Base-by-base conservation (phyloP, 2,113 vertebrate species). In the Ranitomeya variabilis region DNA sequence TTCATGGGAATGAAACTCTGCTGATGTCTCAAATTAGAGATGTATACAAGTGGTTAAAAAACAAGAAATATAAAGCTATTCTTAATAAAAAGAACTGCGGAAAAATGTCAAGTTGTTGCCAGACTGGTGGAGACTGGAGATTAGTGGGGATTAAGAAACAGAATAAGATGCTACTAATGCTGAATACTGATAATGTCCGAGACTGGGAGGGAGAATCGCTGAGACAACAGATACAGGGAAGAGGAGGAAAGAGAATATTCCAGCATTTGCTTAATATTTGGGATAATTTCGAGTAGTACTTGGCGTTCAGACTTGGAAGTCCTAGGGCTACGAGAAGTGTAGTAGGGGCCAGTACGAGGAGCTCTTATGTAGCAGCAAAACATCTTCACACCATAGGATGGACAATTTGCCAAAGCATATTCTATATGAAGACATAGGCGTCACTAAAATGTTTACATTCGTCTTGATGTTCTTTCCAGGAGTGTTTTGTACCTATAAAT, bases 61-160 rank as follows among this genome's bases (percentile, higher is more conserved):
- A 6, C 2, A 45, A 0, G 16, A 71, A 23, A 26, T 37, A 62
- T 52, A n/a, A 62, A 45, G 57, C 73, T 78, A 62, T 62, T 59
- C 57, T 86, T 18, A 78, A 64, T 64, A 66, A 79, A 79, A n/a
- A 21, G 26, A 79, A 15, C 7, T 9, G 37, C 31, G 18, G 59
- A 51, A 60, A 60, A 86, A 77, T 77, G 71, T 86, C 59, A 87
- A 67, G 9, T 67, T 87, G 60, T 80, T 80, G 60, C 74, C 73
- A 78, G 57, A 66, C 73, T 86, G 55, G 57, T 86, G 85, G 74
- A 78, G 85, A 86, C 57, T 19, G 73, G 55, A 85, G 83, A 85
- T 85, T 85, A 85, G 67, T 59, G 71, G 19, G 73, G 85, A 86
- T 86, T 86, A 86, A 76, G 57, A 55, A 86, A 60, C 12, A 45